Percentiles rank a stretch among this genome's conserved stretches.
Evolutionary conservation across 2,113 vertebrate genomes (phyloP).

Genomic region (Pipra filicauda): DNA sequence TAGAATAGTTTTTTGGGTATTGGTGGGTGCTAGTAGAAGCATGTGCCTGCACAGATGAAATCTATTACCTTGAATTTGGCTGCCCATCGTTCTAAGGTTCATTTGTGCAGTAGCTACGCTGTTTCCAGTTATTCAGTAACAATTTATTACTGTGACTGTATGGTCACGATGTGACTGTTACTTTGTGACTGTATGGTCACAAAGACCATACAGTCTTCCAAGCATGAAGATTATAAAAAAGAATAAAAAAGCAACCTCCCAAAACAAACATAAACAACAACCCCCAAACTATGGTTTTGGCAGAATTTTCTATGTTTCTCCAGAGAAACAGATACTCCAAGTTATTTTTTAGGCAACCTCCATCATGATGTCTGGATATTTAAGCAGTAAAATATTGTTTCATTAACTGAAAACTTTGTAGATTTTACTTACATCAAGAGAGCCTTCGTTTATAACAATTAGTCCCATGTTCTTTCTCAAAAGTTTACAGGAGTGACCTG

Average conservation of each 20-base stretch:
- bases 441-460: conserved; percentile 94
- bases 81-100: not conserved
- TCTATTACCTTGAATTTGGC: not conserved
- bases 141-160: not conserved
- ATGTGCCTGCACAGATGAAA: not conserved
- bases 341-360: not conserved
- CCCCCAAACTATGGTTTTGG: not conserved
- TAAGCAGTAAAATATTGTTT: not conserved
- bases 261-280: not conserved
- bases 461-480: conserved; percentile 97
- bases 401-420: not conserved
- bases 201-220: not conserved
- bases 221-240: not conserved
- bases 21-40: not conserved
- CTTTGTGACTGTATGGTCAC: not conserved
- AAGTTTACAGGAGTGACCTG: conserved; percentile 96
- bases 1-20: not conserved
- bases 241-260: not conserved
- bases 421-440: conserved; percentile 90
- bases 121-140: not conserved
- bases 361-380: not conserved
- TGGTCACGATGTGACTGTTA: no score
- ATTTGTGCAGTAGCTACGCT: not conserved
- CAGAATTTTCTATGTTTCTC: not conserved
- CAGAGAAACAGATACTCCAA: not conserved